phyloP scores from a whole-genome alignment of 2,113 vertebrate species.

The Saimiri boliviensis region DNA sequence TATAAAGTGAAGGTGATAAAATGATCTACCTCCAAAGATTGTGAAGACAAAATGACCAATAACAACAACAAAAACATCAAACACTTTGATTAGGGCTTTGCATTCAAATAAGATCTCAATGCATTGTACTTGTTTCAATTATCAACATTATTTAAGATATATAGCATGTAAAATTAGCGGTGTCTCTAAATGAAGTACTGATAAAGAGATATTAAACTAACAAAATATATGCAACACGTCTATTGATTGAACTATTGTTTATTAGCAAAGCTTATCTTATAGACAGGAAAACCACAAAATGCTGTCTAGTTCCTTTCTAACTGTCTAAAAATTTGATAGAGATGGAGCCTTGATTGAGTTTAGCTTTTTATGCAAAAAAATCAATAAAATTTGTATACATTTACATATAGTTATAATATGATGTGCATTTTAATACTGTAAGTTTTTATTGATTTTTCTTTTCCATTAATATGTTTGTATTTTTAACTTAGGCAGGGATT shows the following conservation, averaged over 20 bases:
- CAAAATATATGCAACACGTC: background rate
- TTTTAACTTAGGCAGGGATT: constrained; percentile 2
- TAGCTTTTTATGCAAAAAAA: background rate
- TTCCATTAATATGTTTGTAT: background rate
- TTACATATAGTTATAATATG: background rate
- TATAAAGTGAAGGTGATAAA: background rate
- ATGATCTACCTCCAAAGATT: background rate
- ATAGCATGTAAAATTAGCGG: background rate
- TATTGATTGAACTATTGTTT: background rate
- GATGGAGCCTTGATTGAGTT: background rate
- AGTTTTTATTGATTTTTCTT: background rate
- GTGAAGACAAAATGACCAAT: background rate
- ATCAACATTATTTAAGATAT: background rate
- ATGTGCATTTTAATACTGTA: background rate
- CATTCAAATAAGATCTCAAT: constrained; percentile 20
- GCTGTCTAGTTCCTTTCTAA: background rate
- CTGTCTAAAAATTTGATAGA: background rate
- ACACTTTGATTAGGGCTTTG: background rate
- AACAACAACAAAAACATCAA: background rate
- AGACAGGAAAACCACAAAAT: background rate
- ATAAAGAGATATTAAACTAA: background rate
- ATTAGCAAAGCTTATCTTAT: background rate
- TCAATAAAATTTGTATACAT: background rate
- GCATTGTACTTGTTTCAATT: background rate
- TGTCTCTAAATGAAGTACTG: background rate